Evolutionary conservation across 2,113 vertebrate species (phyloP).

Genomic region (Tychaedon coryphoeus): DNA sequence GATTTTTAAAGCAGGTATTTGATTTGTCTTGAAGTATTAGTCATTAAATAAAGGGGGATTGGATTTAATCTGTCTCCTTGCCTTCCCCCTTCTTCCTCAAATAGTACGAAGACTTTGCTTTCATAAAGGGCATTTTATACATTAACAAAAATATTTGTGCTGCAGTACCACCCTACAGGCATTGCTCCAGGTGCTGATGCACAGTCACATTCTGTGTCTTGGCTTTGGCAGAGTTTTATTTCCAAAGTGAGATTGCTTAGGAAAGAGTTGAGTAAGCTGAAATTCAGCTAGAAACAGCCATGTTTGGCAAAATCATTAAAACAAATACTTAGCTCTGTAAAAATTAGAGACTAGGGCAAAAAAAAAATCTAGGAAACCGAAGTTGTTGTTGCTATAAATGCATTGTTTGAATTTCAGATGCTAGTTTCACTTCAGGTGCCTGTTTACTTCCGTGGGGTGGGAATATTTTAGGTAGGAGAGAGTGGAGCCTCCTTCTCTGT

Average conservation of each 20-base stretch:
- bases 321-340: background rate
- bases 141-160: background rate
- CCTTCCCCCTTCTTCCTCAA: background rate
- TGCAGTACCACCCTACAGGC: background rate
- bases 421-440: background rate
- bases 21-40: background rate
- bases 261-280: background rate
- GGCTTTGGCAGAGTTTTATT: background rate
- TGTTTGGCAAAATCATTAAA: background rate
- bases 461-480: background rate
- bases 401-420: background rate
- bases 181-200: background rate
- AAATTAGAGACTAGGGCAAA: background rate
- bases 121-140: background rate
- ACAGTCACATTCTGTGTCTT: fast-evolving
- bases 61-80: background rate
- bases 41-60: background rate
- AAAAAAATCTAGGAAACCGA: fast-evolving
- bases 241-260: background rate
- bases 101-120: background rate
- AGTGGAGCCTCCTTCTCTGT: background rate
- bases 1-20: background rate
- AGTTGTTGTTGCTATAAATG: background rate
- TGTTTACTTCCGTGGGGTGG: fast-evolving
- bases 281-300: background rate